Evolutionary conservation across 2,113 vertebrate genomes (phyloP), one percentile per base, ranked within the genome.

Genomic region (Pedionomus torquatus): DNA sequence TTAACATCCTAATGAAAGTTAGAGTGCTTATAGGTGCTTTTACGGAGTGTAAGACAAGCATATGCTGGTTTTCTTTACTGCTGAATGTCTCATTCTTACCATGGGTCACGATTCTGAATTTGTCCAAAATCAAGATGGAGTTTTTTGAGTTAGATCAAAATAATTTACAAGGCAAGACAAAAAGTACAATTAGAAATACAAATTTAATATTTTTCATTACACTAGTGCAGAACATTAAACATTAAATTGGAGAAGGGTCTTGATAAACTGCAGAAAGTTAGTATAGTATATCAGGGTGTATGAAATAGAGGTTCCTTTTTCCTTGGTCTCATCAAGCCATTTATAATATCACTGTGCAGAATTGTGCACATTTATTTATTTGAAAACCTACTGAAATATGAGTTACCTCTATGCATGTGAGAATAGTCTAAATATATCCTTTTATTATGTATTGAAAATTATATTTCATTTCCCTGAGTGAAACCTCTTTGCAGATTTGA

Each of bases 241-340:
- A 4, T 87, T 23, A 83, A 94, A 92, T 74, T 83, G 76, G 66
- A 83, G 89, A 86, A 69, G 21, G 51, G 63, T 82, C 15, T 24
- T 48, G 30, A 48, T 77, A n/a, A 65, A 66, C 80, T 88, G 33
- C 88, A 74, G 31, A 89, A 83, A 95, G 78, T 95, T 92, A 75
- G 70, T 91, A 37, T 75, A 24, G 68, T 91, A 33, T 79, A 26
- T 28, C 17, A 14, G 39, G 17, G 37, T 90, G 57, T 75, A 25
- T 72, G 87, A 95, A 90, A 77, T 21, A 90, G 58, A 76, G 35
- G 41, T 84, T 78, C 19, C 19, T 54, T 93, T 91, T 79, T 90
- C 39, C n/a, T 79, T 3, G 0, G 49, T 83, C 66, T 82, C 21
- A 93, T 96, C 43, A 95, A 92, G 60, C 64, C 28, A 30, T 91